phyloP scores from a whole-genome alignment of 2,797 vertebrate genomes.

The Syncerus caffer region DNA sequence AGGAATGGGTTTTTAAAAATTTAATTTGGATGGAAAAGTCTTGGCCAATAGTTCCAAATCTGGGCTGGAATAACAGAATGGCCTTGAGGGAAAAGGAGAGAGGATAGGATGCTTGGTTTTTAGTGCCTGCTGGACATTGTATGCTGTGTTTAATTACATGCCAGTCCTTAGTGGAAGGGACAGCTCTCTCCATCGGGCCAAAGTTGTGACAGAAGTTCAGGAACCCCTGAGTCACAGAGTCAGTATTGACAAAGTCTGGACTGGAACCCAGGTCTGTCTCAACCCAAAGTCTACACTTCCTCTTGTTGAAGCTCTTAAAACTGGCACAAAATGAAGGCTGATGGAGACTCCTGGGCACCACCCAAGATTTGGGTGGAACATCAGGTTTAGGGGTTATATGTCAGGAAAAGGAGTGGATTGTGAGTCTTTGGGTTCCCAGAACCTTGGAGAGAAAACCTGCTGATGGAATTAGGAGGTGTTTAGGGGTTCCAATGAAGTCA shows the following conservation, averaged over 20 bases:
- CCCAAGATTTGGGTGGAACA: background rate
- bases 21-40: background rate
- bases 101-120: background rate
- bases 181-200: background rate
- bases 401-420: background rate
- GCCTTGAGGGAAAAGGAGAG: background rate
- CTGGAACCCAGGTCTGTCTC: background rate
- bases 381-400: background rate
- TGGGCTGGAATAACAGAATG: background rate
- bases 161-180: background rate
- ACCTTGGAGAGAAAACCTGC: background rate
- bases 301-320: background rate
- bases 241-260: background rate
- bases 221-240: background rate
- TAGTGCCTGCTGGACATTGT: background rate
- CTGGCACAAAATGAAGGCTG: background rate
- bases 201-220: background rate
- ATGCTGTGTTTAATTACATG: background rate
- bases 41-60: background rate
- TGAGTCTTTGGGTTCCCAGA: background rate
- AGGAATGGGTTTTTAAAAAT: background rate
- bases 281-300: background rate
- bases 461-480: background rate
- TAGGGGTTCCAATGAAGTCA: background rate
- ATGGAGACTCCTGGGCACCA: background rate